These are phyloP conservation scores for Beaufortia kweichowensis DNA, from an alignment of 2,113 vertebrate genomes.

Conservation along the genomic window DNA sequence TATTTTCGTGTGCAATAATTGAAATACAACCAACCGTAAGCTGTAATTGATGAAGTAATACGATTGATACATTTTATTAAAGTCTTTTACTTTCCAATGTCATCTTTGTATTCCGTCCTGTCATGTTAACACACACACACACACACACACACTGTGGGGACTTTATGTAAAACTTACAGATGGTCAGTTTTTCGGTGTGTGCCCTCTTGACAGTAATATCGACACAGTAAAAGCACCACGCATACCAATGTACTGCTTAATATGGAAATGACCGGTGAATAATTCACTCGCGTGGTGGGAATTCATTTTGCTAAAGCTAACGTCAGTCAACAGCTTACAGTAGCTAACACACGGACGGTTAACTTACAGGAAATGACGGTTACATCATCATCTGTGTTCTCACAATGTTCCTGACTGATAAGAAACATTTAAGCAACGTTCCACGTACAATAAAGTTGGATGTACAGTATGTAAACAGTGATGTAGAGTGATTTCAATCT, in stretches of 20 bases:
- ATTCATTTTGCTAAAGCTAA: neutral
- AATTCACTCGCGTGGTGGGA: slow-evolving; percentile 32
- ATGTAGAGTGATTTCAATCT: too few relatives aligned
- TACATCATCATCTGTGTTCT: too few relatives aligned
- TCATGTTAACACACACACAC: slow-evolving; percentile 20
- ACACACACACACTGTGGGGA: neutral
- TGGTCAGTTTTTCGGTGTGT: slow-evolving; percentile 13
- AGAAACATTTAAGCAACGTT: too few relatives aligned
- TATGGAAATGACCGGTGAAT: slow-evolving; percentile 49
- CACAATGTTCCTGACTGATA: too few relatives aligned
- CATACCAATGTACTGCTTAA: slow-evolving; percentile 26
- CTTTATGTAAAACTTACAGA: slow-evolving; percentile 25
- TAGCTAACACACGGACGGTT: neutral
- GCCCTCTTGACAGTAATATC: slow-evolving; percentile 23
- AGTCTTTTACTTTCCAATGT: neutral
- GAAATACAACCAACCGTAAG: too few relatives aligned
- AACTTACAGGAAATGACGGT: neutral
- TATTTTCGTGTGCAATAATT: too few relatives aligned
- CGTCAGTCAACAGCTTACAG: neutral
- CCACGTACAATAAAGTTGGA: too few relatives aligned
- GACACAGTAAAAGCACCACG: slow-evolving; percentile 16
- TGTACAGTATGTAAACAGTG: too few relatives aligned
- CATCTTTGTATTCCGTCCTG: neutral
- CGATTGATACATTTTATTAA: too few relatives aligned
- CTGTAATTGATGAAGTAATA: too few relatives aligned